Conservation (phyloP, 2,113 vertebrate genomes). For the Recurvirostra avosetta region DNA sequence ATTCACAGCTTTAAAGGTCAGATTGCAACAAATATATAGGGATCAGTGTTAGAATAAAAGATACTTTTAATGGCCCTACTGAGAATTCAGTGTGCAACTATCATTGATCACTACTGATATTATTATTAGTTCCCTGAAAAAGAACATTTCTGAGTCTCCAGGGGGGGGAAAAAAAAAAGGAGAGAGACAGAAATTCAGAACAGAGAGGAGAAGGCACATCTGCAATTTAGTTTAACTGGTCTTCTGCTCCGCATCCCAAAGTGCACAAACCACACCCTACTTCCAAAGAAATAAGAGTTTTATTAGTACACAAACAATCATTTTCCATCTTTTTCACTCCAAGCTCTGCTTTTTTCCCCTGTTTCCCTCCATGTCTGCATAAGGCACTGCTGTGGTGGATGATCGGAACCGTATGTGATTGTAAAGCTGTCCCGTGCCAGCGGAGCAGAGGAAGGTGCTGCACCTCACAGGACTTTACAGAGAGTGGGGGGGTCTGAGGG, state of each 20-base stretch:
- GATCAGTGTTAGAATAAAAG: neutral
- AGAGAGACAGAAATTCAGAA: neutral
- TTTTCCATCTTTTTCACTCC: neutral
- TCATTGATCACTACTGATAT: neutral
- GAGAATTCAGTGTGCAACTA: neutral
- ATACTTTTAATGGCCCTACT: neutral
- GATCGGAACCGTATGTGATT: neutral
- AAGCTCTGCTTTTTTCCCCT: neutral
- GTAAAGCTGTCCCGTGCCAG: neutral
- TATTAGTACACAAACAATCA: neutral
- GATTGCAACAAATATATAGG: neutral
- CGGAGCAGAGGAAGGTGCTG: neutral
- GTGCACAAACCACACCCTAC: neutral
- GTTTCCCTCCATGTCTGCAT: neutral
- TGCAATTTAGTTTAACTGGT: neutral
- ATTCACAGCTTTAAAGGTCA: neutral
- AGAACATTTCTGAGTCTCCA: neutral
- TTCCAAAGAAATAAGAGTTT: neutral
- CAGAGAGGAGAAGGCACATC: neutral
- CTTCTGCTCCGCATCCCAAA: neutral
- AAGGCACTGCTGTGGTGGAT: neutral
- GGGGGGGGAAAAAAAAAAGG: fast-evolving
- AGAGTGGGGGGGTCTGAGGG: neutral
- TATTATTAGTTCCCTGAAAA: neutral
- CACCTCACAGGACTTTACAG: neutral